Evolutionary conservation across 2,113 vertebrate genomes (phyloP).

Genomic region (Ariopsis seemanni): DNA sequence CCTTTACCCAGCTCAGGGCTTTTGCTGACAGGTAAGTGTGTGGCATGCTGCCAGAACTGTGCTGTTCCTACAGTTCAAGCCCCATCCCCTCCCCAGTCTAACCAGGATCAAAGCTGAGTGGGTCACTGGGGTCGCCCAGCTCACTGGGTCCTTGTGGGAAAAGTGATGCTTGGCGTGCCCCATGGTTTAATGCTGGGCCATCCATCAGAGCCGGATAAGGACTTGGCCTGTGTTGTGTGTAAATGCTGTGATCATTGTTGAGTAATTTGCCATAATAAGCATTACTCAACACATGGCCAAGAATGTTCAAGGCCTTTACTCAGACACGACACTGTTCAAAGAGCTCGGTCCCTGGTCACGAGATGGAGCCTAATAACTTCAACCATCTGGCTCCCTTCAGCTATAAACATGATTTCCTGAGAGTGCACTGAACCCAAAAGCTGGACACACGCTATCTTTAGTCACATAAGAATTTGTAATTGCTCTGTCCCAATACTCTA

Average conservation of each 20-base stretch:
- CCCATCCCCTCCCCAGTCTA: constrained; percentile 46
- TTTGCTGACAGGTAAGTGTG: constrained; percentile 69
- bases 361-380: constrained; percentile 42
- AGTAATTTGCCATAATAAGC: constrained; percentile 62
- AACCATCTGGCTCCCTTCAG: constrained; percentile 53
- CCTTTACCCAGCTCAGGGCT: constrained; percentile 69
- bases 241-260: constrained; percentile 53
- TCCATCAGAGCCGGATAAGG: constrained; percentile 62
- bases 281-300: constrained; percentile 60
- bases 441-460: constrained; percentile 45
- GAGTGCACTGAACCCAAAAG: constrained; percentile 41
- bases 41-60: constrained; percentile 19
- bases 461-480: constrained; percentile 19
- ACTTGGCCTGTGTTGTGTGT: constrained; percentile 51
- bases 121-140: constrained; percentile 49
- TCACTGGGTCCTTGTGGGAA: constrained; percentile 53
- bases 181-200: constrained; percentile 54
- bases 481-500: constrained; percentile 16
- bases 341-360: constrained; percentile 47
- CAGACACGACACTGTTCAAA: constrained; percentile 60
- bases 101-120: constrained; percentile 64
- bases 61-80: background rate
- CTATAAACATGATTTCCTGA: constrained; percentile 43
- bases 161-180: constrained; percentile 56
- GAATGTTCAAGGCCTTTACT: constrained; percentile 50